phyloP scores from a whole-genome alignment of 2,888 invertebrate species.

The Fragum sueziense region DNA sequence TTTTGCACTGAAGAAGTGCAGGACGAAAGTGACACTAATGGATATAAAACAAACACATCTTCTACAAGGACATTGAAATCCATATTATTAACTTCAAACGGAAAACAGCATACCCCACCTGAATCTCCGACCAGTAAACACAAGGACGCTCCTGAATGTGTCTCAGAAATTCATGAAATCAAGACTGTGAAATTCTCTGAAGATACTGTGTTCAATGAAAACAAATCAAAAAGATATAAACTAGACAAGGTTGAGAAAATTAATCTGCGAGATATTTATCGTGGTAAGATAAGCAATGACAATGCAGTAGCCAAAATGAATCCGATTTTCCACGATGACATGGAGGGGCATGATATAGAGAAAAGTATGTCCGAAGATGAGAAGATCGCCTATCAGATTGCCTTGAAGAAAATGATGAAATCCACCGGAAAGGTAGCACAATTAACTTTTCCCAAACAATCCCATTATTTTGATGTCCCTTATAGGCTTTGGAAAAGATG shows the following conservation, averaged over 20 bases:
- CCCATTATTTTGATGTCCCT: no score
- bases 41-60: neutral
- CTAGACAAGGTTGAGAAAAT: constrained; percentile 61
- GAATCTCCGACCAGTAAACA: constrained; percentile 8
- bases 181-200: constrained; percentile 71
- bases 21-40: neutral
- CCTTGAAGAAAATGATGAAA: constrained; percentile 48
- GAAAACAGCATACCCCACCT: constrained; percentile 11
- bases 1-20: neutral
- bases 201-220: constrained; percentile 72
- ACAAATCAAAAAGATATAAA: constrained; percentile 67
- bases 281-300: constrained; percentile 59
- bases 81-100: constrained; percentile 56
- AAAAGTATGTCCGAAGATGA: constrained; percentile 64
- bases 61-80: constrained; percentile 60
- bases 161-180: constrained; percentile 59
- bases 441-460: no score
- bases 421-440: constrained; percentile 34
- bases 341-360: constrained; percentile 33
- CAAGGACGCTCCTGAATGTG: constrained; percentile 16
- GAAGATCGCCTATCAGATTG: constrained; percentile 53
- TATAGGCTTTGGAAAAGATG: no score
- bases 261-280: constrained; percentile 64
- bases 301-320: constrained; percentile 64
- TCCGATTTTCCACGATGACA: constrained; percentile 65